phyloP scores from a whole-genome alignment of 2,888 invertebrate species.

The Cheilosia soror region DNA sequence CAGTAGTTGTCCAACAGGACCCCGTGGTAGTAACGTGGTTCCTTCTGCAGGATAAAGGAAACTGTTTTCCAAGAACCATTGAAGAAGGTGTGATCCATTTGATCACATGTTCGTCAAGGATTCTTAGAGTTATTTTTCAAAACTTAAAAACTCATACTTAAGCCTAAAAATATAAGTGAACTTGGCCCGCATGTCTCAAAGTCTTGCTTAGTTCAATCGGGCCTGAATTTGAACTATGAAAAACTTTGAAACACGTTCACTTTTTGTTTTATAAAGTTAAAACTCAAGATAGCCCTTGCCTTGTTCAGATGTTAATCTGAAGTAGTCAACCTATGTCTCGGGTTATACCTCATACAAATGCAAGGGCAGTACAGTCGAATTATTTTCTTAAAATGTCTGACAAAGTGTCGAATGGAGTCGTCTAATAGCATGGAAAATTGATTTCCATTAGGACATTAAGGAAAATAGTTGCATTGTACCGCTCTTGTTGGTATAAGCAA shows the following conservation, averaged over 20 bases:
- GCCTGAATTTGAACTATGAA: conserved; percentile 37
- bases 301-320: background rate
- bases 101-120: background rate
- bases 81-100: background rate
- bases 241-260: conserved; percentile 53
- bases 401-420: no score
- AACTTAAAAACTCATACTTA: conserved; percentile 6
- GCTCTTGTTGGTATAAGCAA: no score
- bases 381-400: no score
- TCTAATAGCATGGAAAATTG: background rate
- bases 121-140: conserved; percentile 14
- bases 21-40: background rate
- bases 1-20: background rate
- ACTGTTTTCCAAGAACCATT: conserved; percentile 3
- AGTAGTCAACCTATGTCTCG: background rate
- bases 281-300: background rate
- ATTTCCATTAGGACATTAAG: background rate
- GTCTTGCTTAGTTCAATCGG: conserved; percentile 46
- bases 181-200: conserved; percentile 53
- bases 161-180: conserved; percentile 13
- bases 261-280: background rate
- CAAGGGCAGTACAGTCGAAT: no score
- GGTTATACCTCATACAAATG: background rate
- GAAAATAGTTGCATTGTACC: background rate
- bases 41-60: background rate